Evolutionary conservation across 2,113 vertebrate species (phyloP).

Genomic region (Emberiza fucata): DNA sequence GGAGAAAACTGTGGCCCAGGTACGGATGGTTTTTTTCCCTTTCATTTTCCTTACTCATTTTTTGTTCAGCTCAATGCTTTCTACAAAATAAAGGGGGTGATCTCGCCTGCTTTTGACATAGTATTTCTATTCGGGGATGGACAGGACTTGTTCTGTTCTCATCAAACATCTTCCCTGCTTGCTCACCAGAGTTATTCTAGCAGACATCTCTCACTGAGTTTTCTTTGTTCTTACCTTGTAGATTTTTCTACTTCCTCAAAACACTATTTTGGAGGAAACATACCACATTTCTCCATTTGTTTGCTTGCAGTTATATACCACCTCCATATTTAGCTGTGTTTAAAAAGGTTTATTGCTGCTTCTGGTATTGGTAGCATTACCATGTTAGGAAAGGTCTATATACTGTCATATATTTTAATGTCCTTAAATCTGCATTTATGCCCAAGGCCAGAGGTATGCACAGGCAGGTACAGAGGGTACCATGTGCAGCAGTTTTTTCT

Average conservation of each 20-base stretch:
- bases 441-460: background rate
- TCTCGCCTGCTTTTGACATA: background rate
- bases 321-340: background rate
- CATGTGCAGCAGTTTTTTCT: background rate
- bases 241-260: background rate
- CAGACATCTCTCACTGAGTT: background rate
- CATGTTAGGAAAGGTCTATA: background rate
- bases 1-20: background rate
- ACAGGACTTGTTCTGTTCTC: background rate
- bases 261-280: background rate
- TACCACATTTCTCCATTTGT: background rate
- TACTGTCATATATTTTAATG: background rate
- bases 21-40: too few species aligned
- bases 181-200: background rate
- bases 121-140: background rate
- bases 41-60: background rate
- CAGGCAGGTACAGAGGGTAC: background rate
- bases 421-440: background rate
- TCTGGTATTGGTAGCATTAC: background rate
- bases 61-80: background rate
- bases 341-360: background rate
- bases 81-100: background rate
- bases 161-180: background rate
- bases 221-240: background rate
- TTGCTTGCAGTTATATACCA: background rate